Base-by-base conservation (phyloP, 2,797 vertebrate species). In the Typhlichthys eigenmanni region DNA sequence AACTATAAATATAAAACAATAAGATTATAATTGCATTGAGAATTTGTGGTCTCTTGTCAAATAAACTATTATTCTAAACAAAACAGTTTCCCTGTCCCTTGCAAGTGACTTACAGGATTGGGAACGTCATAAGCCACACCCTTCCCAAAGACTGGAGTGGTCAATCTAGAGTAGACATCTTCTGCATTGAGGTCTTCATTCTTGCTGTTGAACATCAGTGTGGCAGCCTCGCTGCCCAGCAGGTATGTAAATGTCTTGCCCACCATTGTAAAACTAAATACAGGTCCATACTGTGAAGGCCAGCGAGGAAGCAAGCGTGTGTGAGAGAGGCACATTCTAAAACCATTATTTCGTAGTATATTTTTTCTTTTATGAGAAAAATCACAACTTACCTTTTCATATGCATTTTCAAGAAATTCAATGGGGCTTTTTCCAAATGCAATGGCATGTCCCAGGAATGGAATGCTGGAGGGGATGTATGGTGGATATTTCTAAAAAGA, bases 181-280 rank as follows among this genome's bases (percentile, higher is more conserved):
- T 99, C 98, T 0, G 98, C 98, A 12, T 98, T 99, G 82, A 99
- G 67, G 60, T 99, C 97, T 47, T 98, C 96, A 0, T 99, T 99
- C 83, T 95, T 98, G 75, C 98, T 98, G 71, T 98, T 98, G 89
- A 99, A 99, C 69, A 99, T 89, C 13, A 99, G 88, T 0, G 94
- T 92, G 3, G 98, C 95, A 0, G 97, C 95, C 9, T 99, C 96
- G 3, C 95, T 98, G 13, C 98, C 97, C 84, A 99, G 70, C 32
- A 99, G 90, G 74, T 98, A 99, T 0, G 98, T 99, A 85, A 99
- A 99, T 0, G 95, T 98, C 72, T 95, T 97, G 2, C 98, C 98
- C 85, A 96, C 94, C 98, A 99, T 99, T 4, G 96, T 99, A 77
- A 99, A 99, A 69, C 96, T 99, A 91, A 99, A 96, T 43, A 99